Evolutionary conservation across 2,797 vertebrate species (phyloP), one percentile per base, ranked within the genome.

Genomic region (Pangasius macronema): DNA sequence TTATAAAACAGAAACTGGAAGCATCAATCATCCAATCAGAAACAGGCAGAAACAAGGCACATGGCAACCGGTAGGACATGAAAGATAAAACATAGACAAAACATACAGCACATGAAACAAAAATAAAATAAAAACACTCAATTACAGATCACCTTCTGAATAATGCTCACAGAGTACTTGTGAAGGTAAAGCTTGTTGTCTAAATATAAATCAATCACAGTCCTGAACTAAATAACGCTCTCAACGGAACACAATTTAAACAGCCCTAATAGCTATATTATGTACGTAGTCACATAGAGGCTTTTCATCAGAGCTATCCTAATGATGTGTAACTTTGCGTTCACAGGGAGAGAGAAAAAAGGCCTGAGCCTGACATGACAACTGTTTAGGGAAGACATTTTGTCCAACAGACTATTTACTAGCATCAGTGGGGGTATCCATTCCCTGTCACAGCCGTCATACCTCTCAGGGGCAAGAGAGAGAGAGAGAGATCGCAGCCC

Each of bases 391-490:
- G 95, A 95, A 95, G 96, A 95, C 96, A 96, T 97, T 97, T 97
- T 97, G 97, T 97, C 96, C 96, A 96, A 97, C 96, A 97, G 96
- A 97, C 95, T 96, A 96, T 97, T 98, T 97, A 97, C 97, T 97
- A 96, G 95, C 95, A 96, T 95, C 95, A 96, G 96, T 95, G 95
- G 90, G 94, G 94, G 95, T 96, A 96, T 97, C 96, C 95, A 95
- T 95, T 97, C 96, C 96, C 97, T 97, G 97, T 98, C 98, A 97
- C 96, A 96, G 96, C 97, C 97, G 96, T 99, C 98, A 98, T 98
- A 98, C 97, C 96, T 97, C 96, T 96, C 94, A 95, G 94, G 93
- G 94, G 90, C 93, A 96, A 95, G 92, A 49, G 75, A 75, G 76
- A 49, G 73, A 75, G 76, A 75, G 77, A 76, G 91, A 96, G 96